Evolutionary conservation across 2,797 vertebrate genomes (phyloP).

Genomic region (Megalops cyprinoides): DNA sequence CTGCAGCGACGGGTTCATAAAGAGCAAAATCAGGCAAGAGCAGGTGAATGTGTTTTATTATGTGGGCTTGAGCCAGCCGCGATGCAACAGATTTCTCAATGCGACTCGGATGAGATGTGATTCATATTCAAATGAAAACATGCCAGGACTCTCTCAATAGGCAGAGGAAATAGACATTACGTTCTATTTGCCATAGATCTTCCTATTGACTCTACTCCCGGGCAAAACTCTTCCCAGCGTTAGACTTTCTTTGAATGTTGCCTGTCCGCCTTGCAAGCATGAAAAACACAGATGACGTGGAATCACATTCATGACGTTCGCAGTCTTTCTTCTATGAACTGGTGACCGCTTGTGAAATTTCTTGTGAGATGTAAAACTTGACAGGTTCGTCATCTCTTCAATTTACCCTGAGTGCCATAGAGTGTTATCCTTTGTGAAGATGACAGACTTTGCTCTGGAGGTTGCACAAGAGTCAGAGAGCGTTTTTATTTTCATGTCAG

Average conservation of each 20-base stretch:
- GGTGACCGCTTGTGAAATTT: neutral
- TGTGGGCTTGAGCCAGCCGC: constrained; percentile 56
- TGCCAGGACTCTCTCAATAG: neutral
- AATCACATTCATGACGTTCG: neutral
- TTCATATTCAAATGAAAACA: neutral
- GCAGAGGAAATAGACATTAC: neutral
- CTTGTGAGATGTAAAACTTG: neutral
- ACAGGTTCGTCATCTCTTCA: neutral
- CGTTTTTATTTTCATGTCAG: neutral
- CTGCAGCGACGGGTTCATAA: constrained; percentile 70
- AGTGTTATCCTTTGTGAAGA: neutral
- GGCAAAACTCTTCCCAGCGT: neutral
- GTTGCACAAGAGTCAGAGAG: too few species aligned
- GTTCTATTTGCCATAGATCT: neutral
- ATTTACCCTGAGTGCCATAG: too few species aligned
- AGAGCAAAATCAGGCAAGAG: constrained; percentile 47
- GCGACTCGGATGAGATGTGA: constrained; percentile 57
- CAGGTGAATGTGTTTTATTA: constrained; percentile 58
- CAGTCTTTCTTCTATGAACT: neutral
- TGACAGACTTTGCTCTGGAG: neutral
- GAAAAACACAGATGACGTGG: neutral
- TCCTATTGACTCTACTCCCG: neutral
- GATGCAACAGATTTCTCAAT: neutral
- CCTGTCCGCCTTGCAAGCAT: neutral
- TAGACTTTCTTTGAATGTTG: neutral